Evolutionary conservation across 2,888 invertebrate genomes (phyloP).

Genomic region (Desoria tigrina): DNA sequence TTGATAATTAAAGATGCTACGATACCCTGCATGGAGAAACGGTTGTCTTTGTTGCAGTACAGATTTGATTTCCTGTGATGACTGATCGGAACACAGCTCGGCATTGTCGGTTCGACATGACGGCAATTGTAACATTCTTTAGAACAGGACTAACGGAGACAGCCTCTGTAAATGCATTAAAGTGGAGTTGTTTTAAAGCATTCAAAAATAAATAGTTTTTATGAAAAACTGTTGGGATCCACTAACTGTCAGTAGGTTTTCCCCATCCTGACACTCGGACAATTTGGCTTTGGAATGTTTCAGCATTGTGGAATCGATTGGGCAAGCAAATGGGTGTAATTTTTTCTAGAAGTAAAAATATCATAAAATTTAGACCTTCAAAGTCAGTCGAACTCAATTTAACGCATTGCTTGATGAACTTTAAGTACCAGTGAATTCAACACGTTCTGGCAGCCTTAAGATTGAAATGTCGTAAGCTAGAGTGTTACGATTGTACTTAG

Average conservation of each 20-base stretch:
- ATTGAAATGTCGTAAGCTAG: constrained; percentile 50
- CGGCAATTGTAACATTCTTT: constrained; percentile 50
- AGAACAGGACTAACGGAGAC: constrained; percentile 39
- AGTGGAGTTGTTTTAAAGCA: not conserved
- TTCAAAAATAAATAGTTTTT: constrained; percentile 11
- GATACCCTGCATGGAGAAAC: constrained; percentile 48
- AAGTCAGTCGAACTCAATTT: not conserved
- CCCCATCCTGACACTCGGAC: constrained; percentile 52
- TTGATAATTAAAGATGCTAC: not conserved
- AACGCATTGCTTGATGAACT: not conserved
- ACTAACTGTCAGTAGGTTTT: constrained; percentile 51
- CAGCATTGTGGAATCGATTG: constrained; percentile 45
- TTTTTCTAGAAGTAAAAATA: constrained; percentile 35
- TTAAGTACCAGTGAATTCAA: constrained; percentile 45
- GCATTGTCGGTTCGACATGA: constrained; percentile 49
- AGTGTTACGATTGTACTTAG: constrained; percentile 52
- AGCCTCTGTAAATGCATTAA: constrained; percentile 17
- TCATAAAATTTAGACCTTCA: not conserved
- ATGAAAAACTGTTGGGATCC: too few species aligned
- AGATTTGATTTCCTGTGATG: constrained; percentile 52
- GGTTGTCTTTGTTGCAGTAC: constrained; percentile 47
- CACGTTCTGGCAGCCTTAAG: constrained; percentile 45
- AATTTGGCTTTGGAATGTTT: constrained; percentile 46
- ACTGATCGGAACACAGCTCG: constrained; percentile 48
- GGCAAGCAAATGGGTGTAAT: constrained; percentile 52